phyloP scores from a whole-genome alignment of 2,797 vertebrate species.

The Oreonectes daqikongensis region DNA sequence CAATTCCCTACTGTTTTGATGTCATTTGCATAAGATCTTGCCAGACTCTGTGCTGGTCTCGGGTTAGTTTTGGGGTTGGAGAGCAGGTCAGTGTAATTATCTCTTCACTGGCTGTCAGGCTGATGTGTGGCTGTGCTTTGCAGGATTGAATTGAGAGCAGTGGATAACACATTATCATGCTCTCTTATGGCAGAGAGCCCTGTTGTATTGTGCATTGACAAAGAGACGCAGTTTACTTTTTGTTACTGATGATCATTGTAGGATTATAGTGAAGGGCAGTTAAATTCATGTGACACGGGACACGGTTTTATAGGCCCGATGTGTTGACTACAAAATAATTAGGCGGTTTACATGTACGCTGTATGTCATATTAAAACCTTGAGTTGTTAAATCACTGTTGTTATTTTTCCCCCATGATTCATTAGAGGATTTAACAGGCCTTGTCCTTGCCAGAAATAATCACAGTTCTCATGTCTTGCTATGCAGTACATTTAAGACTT shows the following conservation, averaged over 20 bases:
- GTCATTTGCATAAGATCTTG: background rate
- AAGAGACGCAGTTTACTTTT: background rate
- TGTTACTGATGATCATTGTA: background rate
- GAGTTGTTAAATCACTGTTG: background rate
- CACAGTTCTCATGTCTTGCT: background rate
- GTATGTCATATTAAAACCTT: background rate
- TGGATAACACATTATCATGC: background rate
- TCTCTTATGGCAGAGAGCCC: background rate
- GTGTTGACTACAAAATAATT: background rate
- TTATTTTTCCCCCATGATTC: background rate
- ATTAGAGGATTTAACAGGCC: background rate
- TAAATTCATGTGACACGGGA: background rate
- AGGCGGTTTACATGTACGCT: background rate
- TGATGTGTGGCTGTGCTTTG: background rate
- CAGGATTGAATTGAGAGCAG: background rate
- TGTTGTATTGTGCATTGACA: background rate
- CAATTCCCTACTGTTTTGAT: background rate
- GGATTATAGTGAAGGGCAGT: background rate
- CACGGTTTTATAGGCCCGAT: background rate
- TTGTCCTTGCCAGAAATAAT: background rate
- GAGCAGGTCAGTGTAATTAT: background rate
- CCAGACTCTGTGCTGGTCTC: background rate
- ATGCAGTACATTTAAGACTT: background rate
- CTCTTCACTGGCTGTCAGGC: background rate
- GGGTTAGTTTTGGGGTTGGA: background rate